Base-by-base conservation (phyloP, 2,888 invertebrate genomes). In the Villa cingulata region DNA sequence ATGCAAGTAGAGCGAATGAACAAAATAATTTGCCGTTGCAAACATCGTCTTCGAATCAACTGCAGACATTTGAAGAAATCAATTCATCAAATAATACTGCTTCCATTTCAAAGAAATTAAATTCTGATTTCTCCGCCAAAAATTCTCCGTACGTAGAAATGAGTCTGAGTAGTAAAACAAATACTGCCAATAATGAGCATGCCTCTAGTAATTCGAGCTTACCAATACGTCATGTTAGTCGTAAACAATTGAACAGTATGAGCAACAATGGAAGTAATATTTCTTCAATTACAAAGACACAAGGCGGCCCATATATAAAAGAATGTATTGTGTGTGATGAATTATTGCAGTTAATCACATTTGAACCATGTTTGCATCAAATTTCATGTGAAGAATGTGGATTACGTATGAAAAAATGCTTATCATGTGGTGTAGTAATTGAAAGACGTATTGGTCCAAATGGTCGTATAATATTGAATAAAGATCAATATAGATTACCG, bases 311-410 rank as follows among this genome's bases (percentile, higher is more conserved):
- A 46, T 71, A 70, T 53, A 72, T 72, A 12, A 71, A 71, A 23
- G 80, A 81, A 60, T 85, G 86, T 63, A 70, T 78, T 44, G 78
- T 86, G 5, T 86, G 86, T 63, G 78, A 80, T 37, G 85, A 85
- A 60, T 65, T 76, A 41, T 74, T 78, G 4, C 74, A 74, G 52
- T 71, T 78, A 51, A 78, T 84, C 4, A 71, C 70, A 46, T 77
- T 86, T 58, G 78, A 81, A 58, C 86, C 86, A 1, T 86, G 86
- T 63, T 75, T 76, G 45, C 86, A 86, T 65, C 74, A 76, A 57
- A 77, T 84, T 4, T 80, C 81, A 1, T 86, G 86, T 61, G 78
- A 77, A 56, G 83, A 84, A 52, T 86, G 86, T 62, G 79, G 82
- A 43, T 70, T 78, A 16, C 73, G 84, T 45, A 83, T 86, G 80